Base-by-base conservation (phyloP, 2,888 invertebrate genomes). In the Noctua janthina region DNA sequence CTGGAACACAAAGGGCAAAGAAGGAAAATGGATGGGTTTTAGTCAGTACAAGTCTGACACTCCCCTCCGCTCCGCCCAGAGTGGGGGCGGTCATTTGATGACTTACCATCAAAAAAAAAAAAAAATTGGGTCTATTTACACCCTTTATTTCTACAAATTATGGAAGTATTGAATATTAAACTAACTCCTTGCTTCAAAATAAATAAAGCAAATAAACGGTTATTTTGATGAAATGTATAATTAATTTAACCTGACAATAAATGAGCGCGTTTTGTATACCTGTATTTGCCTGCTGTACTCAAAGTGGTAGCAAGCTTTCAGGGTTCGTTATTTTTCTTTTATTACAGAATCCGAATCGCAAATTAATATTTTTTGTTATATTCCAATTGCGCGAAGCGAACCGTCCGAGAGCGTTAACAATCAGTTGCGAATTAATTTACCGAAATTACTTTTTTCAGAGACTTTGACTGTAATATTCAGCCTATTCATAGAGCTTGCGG, bases 381-480 rank as follows among this genome's bases (percentile, higher is more conserved):
- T 54, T n/a, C 2, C 15, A 69, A 69, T 81, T 77, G 54, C 4
- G 51, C 13, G 23, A 62, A 54, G n/a, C 35, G 46, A 54, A 81
- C 17, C 78, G 17, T 69, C 29, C 8, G 51, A 46, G n/a, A 49
- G 75, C 11, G 54, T n/a, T 17, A 17, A 29, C 46, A 76, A 69
- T 83, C 13, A 64, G 82, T 67, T 56, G 23, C 49, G 17, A 43
- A 81, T 81, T 77, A 43, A 81, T 81, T 83, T 64, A n/a, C 46
- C 7, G 69, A 77, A 83, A 77, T 81, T 51, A 13, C 62, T 83
- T 54, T 64, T 62, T 62, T 29, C 51, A 10, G 23, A 0, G 23
- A 15, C 23, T 43, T 43, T 70, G 23, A n/a, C 1, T 17, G 51
- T 43, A 29, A 35, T 71, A 51, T 43, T 43, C 81, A 81, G 29